Evolutionary conservation across 1,140 invertebrate species (phyloP), one percentile per base, ranked within the genome.

Genomic region (Cydia splendana): DNA sequence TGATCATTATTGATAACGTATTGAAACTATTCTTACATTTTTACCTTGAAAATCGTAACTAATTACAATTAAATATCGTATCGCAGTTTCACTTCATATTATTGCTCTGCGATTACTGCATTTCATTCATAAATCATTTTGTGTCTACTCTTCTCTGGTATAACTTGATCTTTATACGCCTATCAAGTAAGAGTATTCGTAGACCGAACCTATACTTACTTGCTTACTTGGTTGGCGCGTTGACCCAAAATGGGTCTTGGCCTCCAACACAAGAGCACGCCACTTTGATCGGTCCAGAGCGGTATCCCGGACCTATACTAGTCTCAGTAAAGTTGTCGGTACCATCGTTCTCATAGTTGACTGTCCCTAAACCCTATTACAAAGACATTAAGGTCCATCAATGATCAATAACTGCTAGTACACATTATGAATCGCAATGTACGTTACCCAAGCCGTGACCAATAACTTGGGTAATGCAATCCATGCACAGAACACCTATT

Each of bases 391-490:
- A 48, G 45, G 10, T 15, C 4, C 6, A 12, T 12, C 45, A 38
- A 38, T 38, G 48, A 15, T 13, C 48, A 51, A 13, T 15, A 13
- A 15, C 4, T 15, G 48, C 15, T 51, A 13, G 15, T 57, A 18
- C 53, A 20, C n/a, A 15, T 57, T n/a, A 5, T 18, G n/a, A 30
- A 65, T 65, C 10, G 62, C 24, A 28, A 13, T 65, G 77, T 76
- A 24, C 24, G 51, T 81, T 84, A 81, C 74, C 76, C 77, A 83
- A 84, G 65, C 74, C 79, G 57, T 79, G 79, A 78, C 81, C 81
- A 77, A 83, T 81, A 77, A 81, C 79, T 81, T 81, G 80, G 77
- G 76, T 77, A 81, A 80, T 77, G 81, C 80, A 80, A 80, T 82
- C 79, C 77, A 75, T 79, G 65, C 78, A 73, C 53, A 75, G 77